These are phyloP conservation scores for Cathartes aura DNA, from an alignment of 2,113 vertebrate genomes.

Conservation along the genomic window DNA sequence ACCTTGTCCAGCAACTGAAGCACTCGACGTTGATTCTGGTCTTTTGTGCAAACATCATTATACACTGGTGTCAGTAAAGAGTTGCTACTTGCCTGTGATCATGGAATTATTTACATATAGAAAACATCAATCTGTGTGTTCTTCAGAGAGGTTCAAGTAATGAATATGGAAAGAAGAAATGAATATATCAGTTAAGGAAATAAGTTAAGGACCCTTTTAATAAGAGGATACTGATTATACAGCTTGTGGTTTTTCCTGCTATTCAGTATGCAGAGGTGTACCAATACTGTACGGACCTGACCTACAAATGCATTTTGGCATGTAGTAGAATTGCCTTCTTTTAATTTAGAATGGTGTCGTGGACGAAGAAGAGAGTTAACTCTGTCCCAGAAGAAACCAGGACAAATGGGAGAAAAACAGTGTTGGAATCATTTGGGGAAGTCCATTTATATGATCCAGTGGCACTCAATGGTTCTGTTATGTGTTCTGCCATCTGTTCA, in stretches of 20 bases:
- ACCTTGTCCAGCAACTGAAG: background rate
- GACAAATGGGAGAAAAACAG: background rate
- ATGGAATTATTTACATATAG: background rate
- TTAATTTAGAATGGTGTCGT: background rate
- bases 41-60: background rate
- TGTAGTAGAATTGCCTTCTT: background rate
- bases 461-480: background rate
- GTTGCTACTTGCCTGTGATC: background rate
- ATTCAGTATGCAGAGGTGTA: background rate
- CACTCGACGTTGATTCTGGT: background rate
- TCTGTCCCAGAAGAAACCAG: no score
- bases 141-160: background rate
- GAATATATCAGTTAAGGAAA: background rate
- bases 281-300: background rate
- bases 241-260: background rate
- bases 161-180: background rate
- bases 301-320: background rate
- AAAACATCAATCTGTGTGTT: background rate
- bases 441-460: background rate
- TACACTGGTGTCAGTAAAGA: background rate
- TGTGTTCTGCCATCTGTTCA: background rate
- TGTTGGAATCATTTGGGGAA: background rate
- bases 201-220: background rate
- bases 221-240: background rate
- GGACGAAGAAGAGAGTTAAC: no score